Conservation (phyloP, 53 echinoderm and acorn worm species). For the Stichopus horrens region DNA sequence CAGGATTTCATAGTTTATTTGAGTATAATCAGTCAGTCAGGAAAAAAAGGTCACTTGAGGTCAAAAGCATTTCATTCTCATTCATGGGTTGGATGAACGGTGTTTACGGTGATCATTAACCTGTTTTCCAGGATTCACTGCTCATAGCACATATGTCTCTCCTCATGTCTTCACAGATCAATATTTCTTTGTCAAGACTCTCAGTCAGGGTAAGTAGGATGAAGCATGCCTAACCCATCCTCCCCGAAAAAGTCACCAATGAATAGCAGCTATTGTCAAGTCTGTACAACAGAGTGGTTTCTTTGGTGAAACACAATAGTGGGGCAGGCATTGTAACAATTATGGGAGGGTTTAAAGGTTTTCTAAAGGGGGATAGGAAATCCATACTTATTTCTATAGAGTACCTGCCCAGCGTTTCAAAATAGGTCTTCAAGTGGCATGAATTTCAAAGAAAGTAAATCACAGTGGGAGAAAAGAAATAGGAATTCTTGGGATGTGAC, state of each 20-base stretch:
- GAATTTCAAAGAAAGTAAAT: neutral
- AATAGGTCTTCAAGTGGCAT: neutral
- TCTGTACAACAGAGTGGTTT: neutral
- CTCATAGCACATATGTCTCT: too few relatives aligned
- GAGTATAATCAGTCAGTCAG: too few relatives aligned
- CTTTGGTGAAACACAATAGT: neutral
- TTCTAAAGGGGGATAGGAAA: neutral
- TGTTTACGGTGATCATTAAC: too few relatives aligned
- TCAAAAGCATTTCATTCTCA: too few relatives aligned
- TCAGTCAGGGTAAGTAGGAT: too few relatives aligned
- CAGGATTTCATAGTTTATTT: too few relatives aligned
- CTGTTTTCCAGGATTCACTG: too few relatives aligned
- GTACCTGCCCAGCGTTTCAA: neutral
- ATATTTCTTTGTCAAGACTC: too few relatives aligned
- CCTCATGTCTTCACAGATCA: too few relatives aligned
- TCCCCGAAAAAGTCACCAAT: neutral
- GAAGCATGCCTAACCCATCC: neutral
- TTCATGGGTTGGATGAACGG: too few relatives aligned
- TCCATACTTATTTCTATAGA: neutral
- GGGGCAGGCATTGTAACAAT: neutral
- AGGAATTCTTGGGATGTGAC: neutral
- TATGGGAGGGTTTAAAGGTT: neutral
- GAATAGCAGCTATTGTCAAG: neutral
- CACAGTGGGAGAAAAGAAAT: neutral
- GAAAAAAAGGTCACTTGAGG: too few relatives aligned